Base-by-base conservation (phyloP, 2,888 invertebrate genomes). In the Drosophila percnosoma region DNA sequence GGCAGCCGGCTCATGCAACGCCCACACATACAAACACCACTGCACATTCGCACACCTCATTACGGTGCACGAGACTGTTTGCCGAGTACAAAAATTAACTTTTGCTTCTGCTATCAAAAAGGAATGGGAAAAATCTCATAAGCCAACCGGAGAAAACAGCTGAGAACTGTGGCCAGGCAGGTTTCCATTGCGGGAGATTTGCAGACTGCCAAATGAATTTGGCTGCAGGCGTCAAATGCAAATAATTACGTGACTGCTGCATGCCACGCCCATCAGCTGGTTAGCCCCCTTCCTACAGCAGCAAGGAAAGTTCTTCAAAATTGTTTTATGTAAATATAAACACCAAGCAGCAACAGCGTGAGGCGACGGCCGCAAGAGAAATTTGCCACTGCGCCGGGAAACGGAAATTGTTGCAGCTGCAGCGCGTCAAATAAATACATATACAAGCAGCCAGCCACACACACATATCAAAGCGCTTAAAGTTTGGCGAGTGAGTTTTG, bases 311-410 rank as follows among this genome's bases (percentile, higher is more conserved):
- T 85, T 84, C 71, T 83, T 75, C 79, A 77, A 86, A 85, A 87
- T 87, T 87, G 87, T 86, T 87, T 87, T 86, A 86, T 86, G 85
- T 85, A 86, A 86, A 86, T 86, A 86, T 73, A 85, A 85, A 83
- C 83, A 80, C 73, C 69, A 63, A 70, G 61, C 54, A 51, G 49
- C 34, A 33, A 34, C 60, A 68, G 54, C 54, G 42, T 42, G 15
- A 4, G 45, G 51, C 73, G 61, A 29, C 62, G 52, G 62, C 53
- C 70, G 60, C 65, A 49, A 63, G 60, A 60, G 40, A 54, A 71
- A 81, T 53, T 79, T 70, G 71, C 77, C 53, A 72, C 61, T 71
- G 75, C 73, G 69, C 75, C 75, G 84, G 87, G 89, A 87, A 87
- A 73, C 79, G 87, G 87, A 87, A 87, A 87, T 89, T 87, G 89